Base-by-base conservation (phyloP, 2,888 invertebrate species). In the Ryuthela nishihirai region DNA sequence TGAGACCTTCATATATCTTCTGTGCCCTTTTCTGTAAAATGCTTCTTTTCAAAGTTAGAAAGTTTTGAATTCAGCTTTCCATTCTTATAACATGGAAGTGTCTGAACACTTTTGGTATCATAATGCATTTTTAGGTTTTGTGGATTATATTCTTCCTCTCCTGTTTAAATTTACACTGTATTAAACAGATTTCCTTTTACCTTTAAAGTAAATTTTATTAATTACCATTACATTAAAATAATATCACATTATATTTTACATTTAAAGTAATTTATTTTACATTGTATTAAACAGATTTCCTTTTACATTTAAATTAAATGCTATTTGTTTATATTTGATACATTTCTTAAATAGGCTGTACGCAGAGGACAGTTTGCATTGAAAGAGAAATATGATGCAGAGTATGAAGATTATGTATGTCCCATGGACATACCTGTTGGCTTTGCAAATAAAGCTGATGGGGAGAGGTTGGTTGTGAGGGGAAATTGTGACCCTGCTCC, bases 301-400 rank as follows among this genome's bases (percentile, higher is more conserved):
- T n/a, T n/a, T n/a, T n/a, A n/a, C 15, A 9, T 17, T 3, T 23
- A 40, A 3, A 23, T 10, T 9, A 21, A 4, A 40, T 38, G 2
- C 17, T 12, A 26, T 4, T 18, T 25, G 23, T 34, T 17, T 48
- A 24, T 29, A 18, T 38, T 41, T 2, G 23, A 1, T 15, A 23
- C 29, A 10, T 44, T 48, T 36, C 29, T 24, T 42, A 75, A 73
- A 55, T 72, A 85, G 88, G 82, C 85, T 72, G 83, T 86, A 73
- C 89, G 89, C 78, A 88, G 87, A 74, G 85, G 86, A 42, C 90
- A 90, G 75, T 91, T 91, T 75, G 87, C 89, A 0, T 73, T 91
- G 71, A 90, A 89, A 72, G 78, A 85, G 41, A 87, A 72, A 62
- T 85, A 84, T 65, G 92, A 91, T 71, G 77, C 84, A 38, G 91